Base-by-base conservation (phyloP, 35 echinoderm and acorn worm species). In the Anneissia japonica region DNA sequence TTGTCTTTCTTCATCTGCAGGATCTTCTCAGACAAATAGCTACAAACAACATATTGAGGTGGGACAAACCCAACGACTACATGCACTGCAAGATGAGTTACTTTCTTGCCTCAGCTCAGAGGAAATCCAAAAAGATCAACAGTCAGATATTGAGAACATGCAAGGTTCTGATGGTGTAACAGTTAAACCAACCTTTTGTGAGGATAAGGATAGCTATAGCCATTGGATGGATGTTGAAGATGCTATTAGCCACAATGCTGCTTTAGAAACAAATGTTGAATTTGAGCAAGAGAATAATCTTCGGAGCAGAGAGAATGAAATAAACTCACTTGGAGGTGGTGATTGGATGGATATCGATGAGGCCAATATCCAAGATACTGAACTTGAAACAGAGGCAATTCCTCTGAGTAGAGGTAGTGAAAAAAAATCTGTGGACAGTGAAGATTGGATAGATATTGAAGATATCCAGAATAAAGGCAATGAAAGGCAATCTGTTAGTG, bases 1-100 rank as follows among this genome's bases (percentile, higher is more conserved):
- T 23, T 19, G 11, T 72, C 39, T 46, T 36, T 21, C 17, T 79
- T 81, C n/a, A 21, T 81, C 36, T 36, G 26, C 73, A 94, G 92
- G 92, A 75, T 90, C 92, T 23, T 86, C 77, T 32, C 83, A 94
- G 34, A 85, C 77, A 43, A 79, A 56, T 4, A 81, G 39, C 36
- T 84, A 90, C 38, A 84, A 94, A 39, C 36, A 87, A 28, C 43
- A 23, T 17, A 36, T 94, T 11, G 81, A 90, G 39, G 86, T 82
- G 30, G 88, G 92, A 51, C 92, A 94, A 46, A 86, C 86, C 7
- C 79, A 79, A 32, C 76, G 92, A 55, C 82, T 94, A 30, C 35
- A 88, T 17, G 83, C 88, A 28, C 92, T 94, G 37, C 92, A 94
- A 35, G 88, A 94, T 78, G 88, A 94, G 34, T 35, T 94, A 79